phyloP scores from a whole-genome alignment of 1,140 invertebrate species.

The Orius insidiosus region DNA sequence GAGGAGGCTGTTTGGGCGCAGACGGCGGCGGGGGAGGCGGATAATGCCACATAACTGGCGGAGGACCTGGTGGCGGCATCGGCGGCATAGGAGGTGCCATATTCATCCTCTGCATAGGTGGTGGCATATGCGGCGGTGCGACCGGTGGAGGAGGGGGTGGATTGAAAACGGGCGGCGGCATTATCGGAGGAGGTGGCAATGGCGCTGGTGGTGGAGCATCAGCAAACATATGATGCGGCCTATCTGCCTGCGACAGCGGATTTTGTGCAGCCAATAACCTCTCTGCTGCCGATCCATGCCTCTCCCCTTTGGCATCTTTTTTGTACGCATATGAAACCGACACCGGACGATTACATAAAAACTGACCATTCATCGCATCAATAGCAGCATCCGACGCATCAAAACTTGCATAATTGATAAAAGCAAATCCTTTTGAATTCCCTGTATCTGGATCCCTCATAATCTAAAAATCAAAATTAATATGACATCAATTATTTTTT shows the following conservation, averaged over 20 bases:
- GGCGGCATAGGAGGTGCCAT: too few relatives aligned
- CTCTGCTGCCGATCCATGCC: conserved; percentile 96
- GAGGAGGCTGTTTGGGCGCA: conserved; percentile 10
- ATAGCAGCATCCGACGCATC: conserved; percentile 97
- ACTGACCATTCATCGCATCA: conserved; percentile 99
- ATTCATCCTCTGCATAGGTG: too few relatives aligned
- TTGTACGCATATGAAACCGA: conserved; percentile 99
- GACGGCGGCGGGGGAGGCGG: conserved; percentile 18
- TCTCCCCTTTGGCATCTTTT: conserved; percentile 97
- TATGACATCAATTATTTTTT: too few relatives aligned
- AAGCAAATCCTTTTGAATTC: conserved; percentile 99
- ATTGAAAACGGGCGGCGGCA: conserved; percentile 30
- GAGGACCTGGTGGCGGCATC: conserved; percentile 29
- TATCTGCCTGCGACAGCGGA: conserved; percentile 86
- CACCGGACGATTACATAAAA: too few relatives aligned
- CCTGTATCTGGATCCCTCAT: too few relatives aligned
- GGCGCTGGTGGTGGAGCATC: conserved; percentile 70
- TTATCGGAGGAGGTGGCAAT: conserved; percentile 29
- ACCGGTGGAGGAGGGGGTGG: conserved; percentile 46
- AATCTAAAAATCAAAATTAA: too few relatives aligned
- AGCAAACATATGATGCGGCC: conserved; percentile 91
- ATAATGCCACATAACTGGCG: conserved; percentile 22
- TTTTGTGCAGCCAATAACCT: conserved; percentile 93
- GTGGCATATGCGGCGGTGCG: too few relatives aligned
- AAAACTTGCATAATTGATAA: conserved; percentile 99